These are phyloP conservation scores for Pharmacophagus antenor DNA, from an alignment of 2,888 invertebrate species.

Conservation along the genomic window DNA sequence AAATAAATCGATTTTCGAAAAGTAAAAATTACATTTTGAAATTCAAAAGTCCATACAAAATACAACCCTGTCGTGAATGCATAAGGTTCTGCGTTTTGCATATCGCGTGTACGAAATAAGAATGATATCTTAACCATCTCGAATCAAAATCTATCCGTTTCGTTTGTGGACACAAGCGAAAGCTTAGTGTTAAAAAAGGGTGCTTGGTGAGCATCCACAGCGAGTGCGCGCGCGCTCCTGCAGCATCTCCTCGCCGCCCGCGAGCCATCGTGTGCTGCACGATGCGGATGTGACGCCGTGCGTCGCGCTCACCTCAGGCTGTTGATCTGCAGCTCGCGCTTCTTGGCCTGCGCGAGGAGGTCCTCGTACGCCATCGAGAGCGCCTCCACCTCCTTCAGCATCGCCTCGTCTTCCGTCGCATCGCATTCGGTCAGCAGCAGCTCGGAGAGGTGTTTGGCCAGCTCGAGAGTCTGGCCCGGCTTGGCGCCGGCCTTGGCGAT, in stretches of 20 bases:
- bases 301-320: constrained; percentile 85
- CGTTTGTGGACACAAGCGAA: constrained; percentile 15
- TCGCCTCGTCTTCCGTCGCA: constrained; percentile 84
- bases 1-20: no score
- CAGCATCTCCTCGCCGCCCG: constrained; percentile 21
- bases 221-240: constrained; percentile 9
- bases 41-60: no score
- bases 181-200: constrained; percentile 11
- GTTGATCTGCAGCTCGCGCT: constrained; percentile 87
- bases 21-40: no score
- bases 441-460: constrained; percentile 89
- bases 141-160: neutral
- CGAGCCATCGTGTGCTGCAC: constrained; percentile 18
- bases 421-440: constrained; percentile 88
- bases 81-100: no score
- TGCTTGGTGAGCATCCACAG: neutral
- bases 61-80: no score
- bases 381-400: constrained; percentile 83
- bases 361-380: constrained; percentile 85
- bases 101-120: no score
- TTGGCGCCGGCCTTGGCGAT: constrained; percentile 88
- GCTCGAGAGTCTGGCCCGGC: constrained; percentile 89
- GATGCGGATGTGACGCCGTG: constrained; percentile 10
- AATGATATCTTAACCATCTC: no score
- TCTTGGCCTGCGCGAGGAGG: constrained; percentile 85